Conservation (phyloP, 2,888 invertebrate genomes). For the Pteria penguin region DNA sequence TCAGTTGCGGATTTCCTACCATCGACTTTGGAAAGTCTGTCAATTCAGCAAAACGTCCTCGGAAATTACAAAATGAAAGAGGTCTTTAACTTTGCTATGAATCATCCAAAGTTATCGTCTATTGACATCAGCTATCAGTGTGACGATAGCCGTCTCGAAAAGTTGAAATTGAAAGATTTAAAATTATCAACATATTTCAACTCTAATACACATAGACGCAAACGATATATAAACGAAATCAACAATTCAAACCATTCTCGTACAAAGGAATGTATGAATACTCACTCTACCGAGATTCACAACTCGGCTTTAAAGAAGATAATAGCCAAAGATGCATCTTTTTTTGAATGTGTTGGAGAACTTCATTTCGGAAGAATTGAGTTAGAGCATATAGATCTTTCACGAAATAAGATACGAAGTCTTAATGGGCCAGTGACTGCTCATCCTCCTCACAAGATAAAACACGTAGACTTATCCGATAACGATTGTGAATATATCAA, state of each 20-base stretch:
- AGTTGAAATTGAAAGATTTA: not conserved
- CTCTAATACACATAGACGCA: not conserved
- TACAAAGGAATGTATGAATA: too few species aligned
- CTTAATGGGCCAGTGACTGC: not conserved
- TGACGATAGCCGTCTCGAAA: not conserved
- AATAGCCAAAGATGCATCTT: not conserved
- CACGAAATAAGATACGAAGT: not conserved
- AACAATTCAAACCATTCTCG: not conserved
- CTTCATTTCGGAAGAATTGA: not conserved
- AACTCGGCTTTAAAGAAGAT: not conserved
- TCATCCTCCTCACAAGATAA: not conserved
- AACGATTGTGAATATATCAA: not conserved
- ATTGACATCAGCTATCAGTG: conserved; percentile 16
- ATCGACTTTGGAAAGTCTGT: not conserved
- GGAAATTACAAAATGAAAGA: not conserved
- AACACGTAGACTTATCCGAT: not conserved
- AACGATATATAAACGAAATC: not conserved
- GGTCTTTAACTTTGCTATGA: not conserved
- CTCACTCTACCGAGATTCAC: not conserved
- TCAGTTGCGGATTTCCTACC: not conserved
- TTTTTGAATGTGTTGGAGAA: not conserved
- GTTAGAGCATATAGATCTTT: not conserved
- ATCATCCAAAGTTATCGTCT: not conserved
- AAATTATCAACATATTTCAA: not conserved
- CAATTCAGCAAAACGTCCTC: not conserved